Evolutionary conservation across 2,888 invertebrate genomes (phyloP).

Genomic region (Macrophya annulata): DNA sequence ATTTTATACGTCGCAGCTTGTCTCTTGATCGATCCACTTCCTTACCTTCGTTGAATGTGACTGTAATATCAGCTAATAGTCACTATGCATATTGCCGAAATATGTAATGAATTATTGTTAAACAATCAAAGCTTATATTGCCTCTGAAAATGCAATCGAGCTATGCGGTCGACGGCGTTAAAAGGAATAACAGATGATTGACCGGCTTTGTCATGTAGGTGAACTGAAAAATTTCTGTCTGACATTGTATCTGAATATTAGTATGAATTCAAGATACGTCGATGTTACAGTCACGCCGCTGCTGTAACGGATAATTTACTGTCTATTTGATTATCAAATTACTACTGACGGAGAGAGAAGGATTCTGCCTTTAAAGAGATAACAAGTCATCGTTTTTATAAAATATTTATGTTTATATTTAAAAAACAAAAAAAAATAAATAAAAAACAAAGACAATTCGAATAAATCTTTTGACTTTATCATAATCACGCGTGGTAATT

Average conservation of each 20-base stretch:
- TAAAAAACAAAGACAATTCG: neutral
- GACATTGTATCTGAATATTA: conserved; percentile 13
- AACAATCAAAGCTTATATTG: conserved; percentile 32
- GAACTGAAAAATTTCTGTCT: conserved; percentile 23
- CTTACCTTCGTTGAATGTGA: conserved; percentile 67
- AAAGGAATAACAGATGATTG: conserved; percentile 5
- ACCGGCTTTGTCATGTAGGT: conserved; percentile 27
- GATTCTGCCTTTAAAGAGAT: conserved; percentile 4
- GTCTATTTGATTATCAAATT: conserved; percentile 20
- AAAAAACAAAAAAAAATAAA: neutral
- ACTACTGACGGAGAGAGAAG: neutral
- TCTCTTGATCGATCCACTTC: conserved; percentile 75
- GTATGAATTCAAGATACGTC: conserved; percentile 12
- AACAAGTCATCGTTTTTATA: conserved; percentile 17
- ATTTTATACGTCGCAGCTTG: conserved; percentile 93
- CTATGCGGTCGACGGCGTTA: neutral
- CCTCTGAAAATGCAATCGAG: conserved; percentile 41
- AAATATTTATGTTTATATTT: conserved; percentile 33
- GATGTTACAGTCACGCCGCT: neutral
- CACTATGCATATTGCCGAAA: neutral
- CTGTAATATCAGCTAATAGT: conserved; percentile 23
- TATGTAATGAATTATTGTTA: conserved; percentile 20
- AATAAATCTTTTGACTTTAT: conserved; percentile 20
- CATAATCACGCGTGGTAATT: neutral
- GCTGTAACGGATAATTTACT: conserved; percentile 18